Base-by-base conservation (phyloP, 1,140 invertebrate species). In the Hypothenemus hampei region DNA sequence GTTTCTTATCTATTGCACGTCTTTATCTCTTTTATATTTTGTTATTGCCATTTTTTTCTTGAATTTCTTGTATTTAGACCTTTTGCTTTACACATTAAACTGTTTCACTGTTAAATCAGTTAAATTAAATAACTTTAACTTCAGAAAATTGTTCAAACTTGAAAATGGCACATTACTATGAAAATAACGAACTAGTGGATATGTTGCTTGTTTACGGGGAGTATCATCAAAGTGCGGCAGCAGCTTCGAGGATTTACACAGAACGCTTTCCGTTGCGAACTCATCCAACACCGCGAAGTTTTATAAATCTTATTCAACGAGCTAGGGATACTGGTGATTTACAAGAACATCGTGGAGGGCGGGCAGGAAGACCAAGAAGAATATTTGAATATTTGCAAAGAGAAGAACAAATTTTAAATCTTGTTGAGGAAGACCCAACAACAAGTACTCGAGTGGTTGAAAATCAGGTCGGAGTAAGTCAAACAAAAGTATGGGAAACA, bases 351-450 rank as follows among this genome's bases (percentile, higher is more conserved):
- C 43, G 22, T 45, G 22, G 22, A 26, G 43, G 13, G 22, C 39
- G 24, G 2, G 43, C 23, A 45, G 43, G 43, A 45, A 26, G 23
- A 24, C 2, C 13, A 3, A 26, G 22, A 20, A 43, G 21, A 23
- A n/a, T n/a, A n/a, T n/a, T 16, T 20, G 10, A 20, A 43, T 20
- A 43, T 43, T 3, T 43, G 40, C 40, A 43, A 43, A 19, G 19
- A 4, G 1, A 43, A 43, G 18, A 29, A 45, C 24, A 24, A 45
- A 29, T 45, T 45, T 29, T 45, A 31, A 45, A 7, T 45, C 5
- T 45, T 45, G 18, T 45, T 19, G 23, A 26, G 24, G n/a, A 45
- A 41, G 21, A 45, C 29, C 24, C 22, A 45, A 45, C 43, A 45
- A 31, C n/a, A n/a, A n/a, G 39, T 7, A 3, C 39, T 41, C 18